phyloP scores from a whole-genome alignment of 2,888 invertebrate species.

The Thymelicus acteon region DNA sequence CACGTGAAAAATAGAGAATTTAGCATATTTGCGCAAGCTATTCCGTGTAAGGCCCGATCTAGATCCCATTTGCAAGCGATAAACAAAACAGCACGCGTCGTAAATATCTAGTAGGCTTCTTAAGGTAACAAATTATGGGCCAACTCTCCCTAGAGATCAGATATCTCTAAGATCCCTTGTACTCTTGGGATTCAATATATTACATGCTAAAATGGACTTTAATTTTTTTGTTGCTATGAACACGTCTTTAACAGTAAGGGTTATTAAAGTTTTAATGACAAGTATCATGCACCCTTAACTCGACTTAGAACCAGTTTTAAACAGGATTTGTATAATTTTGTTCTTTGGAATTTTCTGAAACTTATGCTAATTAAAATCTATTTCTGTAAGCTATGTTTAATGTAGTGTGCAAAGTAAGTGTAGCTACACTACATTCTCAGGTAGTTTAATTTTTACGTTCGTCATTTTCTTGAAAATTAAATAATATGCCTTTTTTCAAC shows the following conservation, averaged over 20 bases:
- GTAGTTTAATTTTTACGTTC: too few relatives aligned
- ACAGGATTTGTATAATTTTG: slow-evolving; percentile 50
- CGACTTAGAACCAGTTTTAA: slow-evolving; percentile 61
- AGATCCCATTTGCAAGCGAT: slow-evolving; percentile 27
- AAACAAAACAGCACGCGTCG: slow-evolving; percentile 31
- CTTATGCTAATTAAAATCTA: slow-evolving; percentile 23
- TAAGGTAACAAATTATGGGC: slow-evolving; percentile 27
- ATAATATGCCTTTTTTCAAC: too few relatives aligned
- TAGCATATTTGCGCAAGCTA: slow-evolving; percentile 13
- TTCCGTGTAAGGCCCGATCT: slow-evolving; percentile 26
- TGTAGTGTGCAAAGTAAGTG: too few relatives aligned
- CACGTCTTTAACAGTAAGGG: neutral
- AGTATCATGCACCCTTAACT: slow-evolving; percentile 54
- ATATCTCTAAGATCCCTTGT: slow-evolving; percentile 9
- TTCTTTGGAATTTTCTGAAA: slow-evolving; percentile 17
- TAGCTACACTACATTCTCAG: too few relatives aligned
- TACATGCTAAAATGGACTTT: slow-evolving; percentile 4
- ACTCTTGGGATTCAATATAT: slow-evolving; percentile 43
- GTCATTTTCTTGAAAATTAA: too few relatives aligned
- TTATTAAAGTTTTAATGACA: slow-evolving; percentile 62
- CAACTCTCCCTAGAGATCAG: slow-evolving; percentile 26
- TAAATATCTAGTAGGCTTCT: slow-evolving; percentile 28
- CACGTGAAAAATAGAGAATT: slow-evolving; percentile 21
- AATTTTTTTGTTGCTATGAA: slow-evolving; percentile 14
- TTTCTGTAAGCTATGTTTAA: slow-evolving; percentile 1